These are phyloP conservation scores for Ariolimax columbianus DNA, from an alignment of 2,888 invertebrate genomes.

Conservation along the genomic window DNA sequence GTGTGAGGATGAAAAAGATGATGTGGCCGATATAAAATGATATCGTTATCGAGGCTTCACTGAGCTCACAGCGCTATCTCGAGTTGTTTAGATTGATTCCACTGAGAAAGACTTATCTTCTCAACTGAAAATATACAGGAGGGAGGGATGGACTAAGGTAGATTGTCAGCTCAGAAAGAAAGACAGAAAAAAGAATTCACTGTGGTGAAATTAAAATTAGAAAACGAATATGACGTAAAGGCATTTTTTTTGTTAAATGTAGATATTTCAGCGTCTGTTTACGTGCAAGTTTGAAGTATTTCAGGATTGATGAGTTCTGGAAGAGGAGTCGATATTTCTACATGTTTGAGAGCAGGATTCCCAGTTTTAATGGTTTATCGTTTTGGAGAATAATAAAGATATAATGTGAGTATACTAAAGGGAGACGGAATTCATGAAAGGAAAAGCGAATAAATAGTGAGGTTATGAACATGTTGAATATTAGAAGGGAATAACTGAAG, in stretches of 20 bases:
- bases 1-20: constrained; percentile 34
- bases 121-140: constrained; percentile 13
- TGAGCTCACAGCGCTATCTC: constrained; percentile 30
- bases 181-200: not conserved
- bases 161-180: not conserved
- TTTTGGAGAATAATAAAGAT: too few species aligned
- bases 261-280: not conserved
- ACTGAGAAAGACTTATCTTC: not conserved
- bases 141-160: not conserved
- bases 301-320: too few species aligned
- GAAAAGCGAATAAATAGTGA: too few species aligned
- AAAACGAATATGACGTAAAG: not conserved
- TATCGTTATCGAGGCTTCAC: constrained; percentile 17
- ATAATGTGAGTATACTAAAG: too few species aligned
- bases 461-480: too few species aligned
- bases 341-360: too few species aligned
- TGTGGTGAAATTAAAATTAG: not conserved
- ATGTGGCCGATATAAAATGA: constrained; percentile 15
- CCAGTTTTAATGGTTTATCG: too few species aligned
- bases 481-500: too few species aligned
- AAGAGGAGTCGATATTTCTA: too few species aligned
- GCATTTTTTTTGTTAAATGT: not conserved
- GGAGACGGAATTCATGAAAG: too few species aligned
- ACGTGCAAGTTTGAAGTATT: too few species aligned
- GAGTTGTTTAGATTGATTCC: constrained; percentile 33